These are phyloP conservation scores for Vespertilio murinus DNA, from an alignment of 2,797 vertebrate species.

Conservation along the genomic window DNA sequence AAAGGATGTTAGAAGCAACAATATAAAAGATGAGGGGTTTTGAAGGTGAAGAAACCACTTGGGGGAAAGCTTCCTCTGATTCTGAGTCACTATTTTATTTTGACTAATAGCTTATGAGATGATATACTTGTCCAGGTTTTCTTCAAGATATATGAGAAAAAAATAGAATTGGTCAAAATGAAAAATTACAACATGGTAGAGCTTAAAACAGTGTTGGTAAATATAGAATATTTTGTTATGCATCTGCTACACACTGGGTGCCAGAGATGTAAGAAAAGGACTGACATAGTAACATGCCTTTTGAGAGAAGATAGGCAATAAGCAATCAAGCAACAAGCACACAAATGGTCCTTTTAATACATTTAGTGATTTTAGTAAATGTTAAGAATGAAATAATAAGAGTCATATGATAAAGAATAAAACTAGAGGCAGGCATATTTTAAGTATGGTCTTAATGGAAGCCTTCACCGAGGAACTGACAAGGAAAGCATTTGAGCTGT, in stretches of 20 bases:
- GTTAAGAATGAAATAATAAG: background rate
- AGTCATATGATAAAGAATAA: background rate
- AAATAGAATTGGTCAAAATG: background rate
- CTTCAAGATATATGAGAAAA: background rate
- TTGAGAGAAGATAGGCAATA: background rate
- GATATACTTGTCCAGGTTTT: background rate
- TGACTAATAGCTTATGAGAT: background rate
- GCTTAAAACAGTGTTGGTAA: background rate
- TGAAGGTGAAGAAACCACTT: background rate
- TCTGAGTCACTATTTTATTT: conserved; percentile 4
- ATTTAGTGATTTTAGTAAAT: conserved; percentile 21
- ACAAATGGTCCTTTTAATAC: background rate
- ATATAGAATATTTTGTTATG: background rate
- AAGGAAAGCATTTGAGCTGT: background rate
- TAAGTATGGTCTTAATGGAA: background rate
- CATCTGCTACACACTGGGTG: background rate
- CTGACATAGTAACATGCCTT: background rate
- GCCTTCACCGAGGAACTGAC: background rate
- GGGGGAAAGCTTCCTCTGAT: background rate
- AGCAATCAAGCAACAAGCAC: background rate
- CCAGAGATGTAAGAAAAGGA: background rate
- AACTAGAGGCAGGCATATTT: background rate
- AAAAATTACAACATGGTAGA: background rate
- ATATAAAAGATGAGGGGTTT: background rate
- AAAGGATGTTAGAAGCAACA: background rate